Base-by-base conservation (phyloP, 64 coral and sea anemone species). In the Pocillopora damicornis region DNA sequence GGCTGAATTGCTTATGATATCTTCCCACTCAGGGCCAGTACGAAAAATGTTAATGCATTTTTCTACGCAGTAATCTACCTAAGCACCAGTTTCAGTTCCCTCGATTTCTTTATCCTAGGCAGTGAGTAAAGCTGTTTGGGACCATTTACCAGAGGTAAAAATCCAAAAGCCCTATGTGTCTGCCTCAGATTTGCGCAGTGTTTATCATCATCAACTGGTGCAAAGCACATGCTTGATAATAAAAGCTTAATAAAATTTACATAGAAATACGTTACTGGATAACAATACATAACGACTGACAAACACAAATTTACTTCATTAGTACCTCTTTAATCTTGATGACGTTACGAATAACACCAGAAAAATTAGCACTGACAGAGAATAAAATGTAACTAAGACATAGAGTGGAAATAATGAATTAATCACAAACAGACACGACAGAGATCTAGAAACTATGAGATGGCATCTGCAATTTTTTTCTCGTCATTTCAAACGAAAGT, bases 161-260 rank as follows among this genome's bases (percentile, higher is more conserved):
- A 42, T 73, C 81, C 81, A 15, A 1, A 57, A 87, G 75, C 83
- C 59, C 12, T 68, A 34, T 35, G 11, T 60, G 1, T 26, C 42
- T 80, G 51, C 63, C 76, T 91, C 90, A 91, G 79, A 91, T 91
- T 91, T 87, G 90, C 90, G 83, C 90, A 91, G 90, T 91, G 90
- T 91, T 91, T 80, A 75, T 91, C 90, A 91, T 91, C 90, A 91
- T 91, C 75, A 91, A 91, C 90, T 86, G 77, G 83, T 87, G 69
- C 18, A 86, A 30, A 23, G 12, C 61, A 26, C 26, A 22, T 51
- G 64, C 38, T 64, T n/a, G 60, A 57, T 81, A 35, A 64, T 1
- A 11, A 2, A 77, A 35, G 65, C 16, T 77, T 1, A 78, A 77
- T 13, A 68, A 15, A 60, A 25, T 17, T 2, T n/a, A 75, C 15